Base-by-base conservation (phyloP, 2,888 invertebrate genomes). In the Campaea margaritaria region DNA sequence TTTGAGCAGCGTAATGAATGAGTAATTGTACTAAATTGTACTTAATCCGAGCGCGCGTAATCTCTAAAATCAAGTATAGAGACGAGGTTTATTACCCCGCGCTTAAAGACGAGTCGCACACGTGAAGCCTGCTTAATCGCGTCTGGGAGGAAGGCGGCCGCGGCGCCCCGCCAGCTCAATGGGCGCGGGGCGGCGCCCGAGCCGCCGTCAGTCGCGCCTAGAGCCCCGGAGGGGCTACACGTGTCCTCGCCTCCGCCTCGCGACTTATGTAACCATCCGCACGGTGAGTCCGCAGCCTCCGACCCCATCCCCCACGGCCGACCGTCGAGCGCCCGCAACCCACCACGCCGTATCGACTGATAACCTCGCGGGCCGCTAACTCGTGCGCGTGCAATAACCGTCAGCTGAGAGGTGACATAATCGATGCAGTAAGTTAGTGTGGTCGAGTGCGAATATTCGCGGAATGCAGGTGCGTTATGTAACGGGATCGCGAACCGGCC, bases 181-280 rank as follows among this genome's bases (percentile, higher is more conserved):
- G 86, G 81, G 85, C 81, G 89, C 85, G 89, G 87, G 89, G 89
- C 88, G 89, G 87, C 88, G 85, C 86, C 86, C 85, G 84, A 81
- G 75, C 76, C 76, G 68, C 66, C 70, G 78, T 72, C 89, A 92
- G 92, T 92, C 91, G 90, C 89, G 87, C 81, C 81, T 80, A 84
- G 79, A 84, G 86, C 91, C 91, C 88, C 87, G 73, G 69, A 81
- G 87, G 90, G 91, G 91, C 85, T 73, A 78, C 85, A 89, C 91
- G 91, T 89, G 83, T 87, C 83, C 81, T 82, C 83, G 81, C 74
- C 81, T 81, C 84, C 84, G 78, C 79, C 77, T 78, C 84, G 85
- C 85, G 88, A 84, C 91, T 92, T 92, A 92, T 89, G 81, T 92
- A 92, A 92, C 85, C 87, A 89, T 85, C 89, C 87, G 86, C 88